Base-by-base conservation (phyloP, 92 coral and sea anemone species). In the Plumapathes pennacea region DNA sequence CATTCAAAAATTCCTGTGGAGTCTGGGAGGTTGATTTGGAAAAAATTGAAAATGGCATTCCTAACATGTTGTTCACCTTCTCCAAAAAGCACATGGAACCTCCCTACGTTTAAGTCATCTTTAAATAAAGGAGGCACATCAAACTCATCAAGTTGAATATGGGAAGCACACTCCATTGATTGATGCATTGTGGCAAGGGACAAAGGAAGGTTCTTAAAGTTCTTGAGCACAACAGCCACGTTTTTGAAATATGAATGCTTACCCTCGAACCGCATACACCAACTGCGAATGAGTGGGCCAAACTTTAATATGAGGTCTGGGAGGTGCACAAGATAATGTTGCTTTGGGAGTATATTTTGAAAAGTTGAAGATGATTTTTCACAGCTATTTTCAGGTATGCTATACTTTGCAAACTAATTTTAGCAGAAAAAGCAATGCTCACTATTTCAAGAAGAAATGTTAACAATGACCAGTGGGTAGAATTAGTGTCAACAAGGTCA, bases 291-390 rank as follows among this genome's bases (percentile, higher is more conserved):
- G 7, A 71, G 63, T 25, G 79, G 78, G 0, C 60, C 61, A 30
- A 58, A 70, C 32, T 18, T 58, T 41, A 59, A 7, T 14, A 70
- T 47, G 21, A 19, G 60, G 1, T 59, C 10, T 18, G 78, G 69
- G 13, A 71, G n/a, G 29, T 60, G 78, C 4, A 71, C 70, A 29
- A 71, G 21, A n/a, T 71, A 58, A 49, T 71, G 69, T 19, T 71
- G 78, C 17, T 60, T 69, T 0, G 76, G 76, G 5, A 68, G 43
- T 2, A 68, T 68, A 10, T 29, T 50, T 71, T 71, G 28, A 59
- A 71, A 7, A 38, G 26, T 23, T 12, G 48, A 5, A 70, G 8
- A 19, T 71, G 64, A 28, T 59, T 69, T 28, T 57, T 71, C 1
- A 71, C 22, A n/a, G 36, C 39, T 5, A 11, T 29, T 50, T 32